Percentiles rank a stretch among this genome's conserved stretches.
Evolutionary conservation across 2,113 vertebrate species (phyloP).

Genomic region (Zingel zingel): DNA sequence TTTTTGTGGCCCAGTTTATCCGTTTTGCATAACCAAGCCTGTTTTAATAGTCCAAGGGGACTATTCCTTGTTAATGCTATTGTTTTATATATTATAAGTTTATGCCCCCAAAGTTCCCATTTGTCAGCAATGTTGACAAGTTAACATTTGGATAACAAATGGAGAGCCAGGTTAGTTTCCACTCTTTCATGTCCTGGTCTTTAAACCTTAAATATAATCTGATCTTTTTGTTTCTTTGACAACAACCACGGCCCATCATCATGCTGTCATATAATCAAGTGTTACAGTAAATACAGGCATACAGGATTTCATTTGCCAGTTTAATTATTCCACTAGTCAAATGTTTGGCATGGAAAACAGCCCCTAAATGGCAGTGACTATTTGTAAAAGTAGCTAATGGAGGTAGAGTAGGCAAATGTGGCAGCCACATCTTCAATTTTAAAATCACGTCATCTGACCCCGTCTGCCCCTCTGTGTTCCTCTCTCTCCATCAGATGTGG

Average conservation of each 20-base stretch:
- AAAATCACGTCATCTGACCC: not conserved
- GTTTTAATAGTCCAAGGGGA: constrained; percentile 47
- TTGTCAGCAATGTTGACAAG: too few species aligned
- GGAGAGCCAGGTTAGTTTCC: constrained; percentile 1
- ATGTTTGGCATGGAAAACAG: constrained; percentile 1
- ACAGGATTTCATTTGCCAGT: not conserved
- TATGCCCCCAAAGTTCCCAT: constrained; percentile 56
- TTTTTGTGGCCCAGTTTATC: constrained; percentile 71
- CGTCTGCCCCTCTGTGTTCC: not conserved
- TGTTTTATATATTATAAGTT: constrained; percentile 53
- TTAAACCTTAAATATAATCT: not conserved
- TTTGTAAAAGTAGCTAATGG: not conserved
- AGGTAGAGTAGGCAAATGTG: not conserved
- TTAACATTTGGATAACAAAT: constrained; percentile 46
- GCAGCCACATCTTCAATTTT: not conserved
- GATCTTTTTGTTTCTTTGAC: not conserved
- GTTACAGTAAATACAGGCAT: not conserved
- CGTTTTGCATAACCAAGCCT: constrained; percentile 66
- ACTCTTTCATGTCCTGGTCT: not conserved
- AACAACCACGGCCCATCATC: not conserved
- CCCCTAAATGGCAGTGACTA: not conserved
- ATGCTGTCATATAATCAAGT: not conserved
- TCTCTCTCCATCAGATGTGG: constrained; percentile 86
- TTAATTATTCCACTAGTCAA: constrained; percentile 26
- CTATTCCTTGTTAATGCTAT: constrained; percentile 30